Evolutionary conservation across 1,140 invertebrate species (phyloP), one percentile per base, ranked within the genome.

Genomic region (Oedothorax gibbosus): DNA sequence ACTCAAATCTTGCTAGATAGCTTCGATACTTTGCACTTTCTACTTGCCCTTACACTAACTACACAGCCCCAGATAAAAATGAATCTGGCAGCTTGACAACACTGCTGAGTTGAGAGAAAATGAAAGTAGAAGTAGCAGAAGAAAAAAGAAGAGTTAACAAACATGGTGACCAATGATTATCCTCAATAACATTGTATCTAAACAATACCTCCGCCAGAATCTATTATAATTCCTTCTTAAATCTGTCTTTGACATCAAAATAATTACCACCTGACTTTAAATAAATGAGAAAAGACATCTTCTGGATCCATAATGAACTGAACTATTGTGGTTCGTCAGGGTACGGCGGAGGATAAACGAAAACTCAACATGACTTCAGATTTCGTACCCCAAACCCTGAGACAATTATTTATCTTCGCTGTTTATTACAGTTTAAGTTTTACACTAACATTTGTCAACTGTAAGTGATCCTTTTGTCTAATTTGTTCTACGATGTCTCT

Each of bases 381-480:
- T 69, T 81, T 81, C 20, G 60, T 81, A 15, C 51, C 65, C 35
- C 51, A 50, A 20, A 71, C 62, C 14, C 60, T 71, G 69, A 65
- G 71, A 4, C 53, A 66, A 71, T 60, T 81, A 18, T 57, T 81
- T 7, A 81, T 81, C 20, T 10, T 71, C 35, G 49, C 71, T 21
- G 54, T 81, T 18, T 71, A 71, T 57, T 81, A 71, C 60, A 81
- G 66, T 51, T 11, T 81, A 14, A 71, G 66, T 66, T 20, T 81
- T 20, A 81, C 78, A 10, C 53, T 71, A 15, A 71, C 66, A 53
- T 81, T 81, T 62, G 66, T 81, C n/a, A 71, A 71, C 51, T 81
- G 78, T 81, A 81, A 81, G 78, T 81, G 57, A 18, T 11, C 11
- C 7, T 50, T 60, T 54, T 21, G 4, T 50, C 15, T 77, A 62